phyloP scores from a whole-genome alignment of 2,797 vertebrate species.

The Chelon auratus region DNA sequence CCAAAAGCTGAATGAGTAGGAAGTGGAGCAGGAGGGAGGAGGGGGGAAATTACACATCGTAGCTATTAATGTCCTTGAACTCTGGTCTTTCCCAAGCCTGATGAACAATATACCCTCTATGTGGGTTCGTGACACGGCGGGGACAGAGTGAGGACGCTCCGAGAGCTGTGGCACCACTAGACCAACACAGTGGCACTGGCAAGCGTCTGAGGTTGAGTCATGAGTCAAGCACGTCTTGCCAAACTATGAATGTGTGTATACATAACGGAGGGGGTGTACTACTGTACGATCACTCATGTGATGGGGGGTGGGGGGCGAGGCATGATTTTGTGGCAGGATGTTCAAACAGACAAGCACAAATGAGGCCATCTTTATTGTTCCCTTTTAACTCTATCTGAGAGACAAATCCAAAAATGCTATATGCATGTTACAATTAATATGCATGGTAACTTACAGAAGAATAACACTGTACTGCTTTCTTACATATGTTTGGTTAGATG shows the following conservation, averaged over 20 bases:
- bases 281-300: constrained; percentile 67
- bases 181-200: constrained; percentile 74
- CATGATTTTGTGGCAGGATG: constrained; percentile 59
- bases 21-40: constrained; percentile 48
- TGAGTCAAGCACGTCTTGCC: constrained; percentile 78
- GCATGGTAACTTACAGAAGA: not conserved
- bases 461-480: constrained; percentile 2
- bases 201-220: constrained; percentile 79
- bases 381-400: constrained; percentile 18
- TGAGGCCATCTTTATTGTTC: constrained; percentile 18
- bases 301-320: constrained; percentile 20
- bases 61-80: constrained; percentile 82
- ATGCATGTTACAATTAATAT: not conserved
- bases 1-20: constrained; percentile 73
- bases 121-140: constrained; percentile 73
- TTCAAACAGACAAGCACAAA: constrained; percentile 64
- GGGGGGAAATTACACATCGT: constrained; percentile 80
- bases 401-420: constrained; percentile 3
- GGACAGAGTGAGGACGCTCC: constrained; percentile 63
- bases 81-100: constrained; percentile 82
- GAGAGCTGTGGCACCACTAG: constrained; percentile 73
- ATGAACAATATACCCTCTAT: constrained; percentile 81
- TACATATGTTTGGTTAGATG: not conserved
- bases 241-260: constrained; percentile 81
- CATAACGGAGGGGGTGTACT: constrained; percentile 58